Conservation (phyloP, 2,888 invertebrate genomes). For the Frankliniella fusca region DNA sequence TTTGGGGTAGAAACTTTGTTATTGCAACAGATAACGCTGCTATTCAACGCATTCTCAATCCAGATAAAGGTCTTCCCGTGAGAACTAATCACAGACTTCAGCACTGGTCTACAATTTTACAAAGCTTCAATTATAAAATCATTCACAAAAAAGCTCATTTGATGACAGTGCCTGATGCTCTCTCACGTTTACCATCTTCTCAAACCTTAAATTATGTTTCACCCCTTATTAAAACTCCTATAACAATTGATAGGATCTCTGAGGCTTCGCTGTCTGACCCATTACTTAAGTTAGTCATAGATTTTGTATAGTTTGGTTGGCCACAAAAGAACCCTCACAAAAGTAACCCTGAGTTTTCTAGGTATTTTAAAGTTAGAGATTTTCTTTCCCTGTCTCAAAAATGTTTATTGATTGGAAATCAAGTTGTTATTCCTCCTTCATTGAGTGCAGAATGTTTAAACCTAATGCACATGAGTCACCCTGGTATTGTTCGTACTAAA, state of each 20-base stretch:
- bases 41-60: neutral
- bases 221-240: neutral
- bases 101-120: no score
- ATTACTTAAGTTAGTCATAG: no score
- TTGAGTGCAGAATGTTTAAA: neutral
- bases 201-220: neutral
- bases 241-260: no score
- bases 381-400: neutral
- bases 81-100: no score
- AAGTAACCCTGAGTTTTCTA: neutral
- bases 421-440: neutral
- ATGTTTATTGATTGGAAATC: neutral
- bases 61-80: no score
- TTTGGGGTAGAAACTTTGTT: neutral
- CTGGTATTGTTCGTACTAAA: neutral
- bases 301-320: neutral
- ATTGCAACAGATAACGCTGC: neutral
- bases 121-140: no score
- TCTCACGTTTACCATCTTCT: neutral
- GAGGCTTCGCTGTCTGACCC: no score
- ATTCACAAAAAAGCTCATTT: neutral
- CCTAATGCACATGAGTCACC: neutral
- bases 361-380: neutral
- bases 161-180: neutral
- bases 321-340: fast-evolving